Evolutionary conservation across 2,797 vertebrate species (phyloP), one percentile per base, ranked within the genome.

Genomic region (Cetoscarus ocellatus): DNA sequence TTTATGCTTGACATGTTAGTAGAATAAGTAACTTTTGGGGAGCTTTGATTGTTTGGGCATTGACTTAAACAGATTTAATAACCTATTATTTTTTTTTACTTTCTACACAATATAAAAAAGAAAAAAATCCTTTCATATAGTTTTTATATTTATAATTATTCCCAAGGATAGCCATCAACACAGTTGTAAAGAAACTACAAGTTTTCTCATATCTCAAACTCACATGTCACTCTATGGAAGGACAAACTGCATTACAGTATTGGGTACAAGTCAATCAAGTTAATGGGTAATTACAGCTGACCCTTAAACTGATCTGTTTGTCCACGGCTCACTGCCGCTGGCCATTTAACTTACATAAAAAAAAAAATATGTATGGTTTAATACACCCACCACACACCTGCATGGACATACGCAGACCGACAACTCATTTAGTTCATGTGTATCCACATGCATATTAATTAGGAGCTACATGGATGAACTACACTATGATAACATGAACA

Each of bases 381-480:
- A 49, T 58, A 79, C 75, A 87, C 74, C 78, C 68, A 27, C n/a
- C n/a, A 10, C n/a, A 38, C 9, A 38, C 36, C 5, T 38, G 8
- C 38, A 39, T 39, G 38, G 9, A 49, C 36, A 49, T 39, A 9
- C 7, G 27, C 45, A 61, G 58, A 27, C 27, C 27, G 27, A 47
- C 53, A 54, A 35, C 27, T 17, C 15, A 67, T 36, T 1, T 13
- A 19, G 7, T 45, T 8, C 48, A 36, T 44, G 9, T 56, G 17
- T 38, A 53, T 54, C 10, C 13, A 60, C 15, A 27, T 40, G 8
- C 10, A 40, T 49, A 56, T 34, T 55, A 50, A 70, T n/a, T 38
- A 58, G 70, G 39, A 64, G 13, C 57, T 15, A 43, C 49, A 68
- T 35, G 36, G 52, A 60, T 53, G 18, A 73, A 57, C 36, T 44